Evolutionary conservation across 2,797 vertebrate genomes (phyloP).

Genomic region (Siniperca undulata): DNA sequence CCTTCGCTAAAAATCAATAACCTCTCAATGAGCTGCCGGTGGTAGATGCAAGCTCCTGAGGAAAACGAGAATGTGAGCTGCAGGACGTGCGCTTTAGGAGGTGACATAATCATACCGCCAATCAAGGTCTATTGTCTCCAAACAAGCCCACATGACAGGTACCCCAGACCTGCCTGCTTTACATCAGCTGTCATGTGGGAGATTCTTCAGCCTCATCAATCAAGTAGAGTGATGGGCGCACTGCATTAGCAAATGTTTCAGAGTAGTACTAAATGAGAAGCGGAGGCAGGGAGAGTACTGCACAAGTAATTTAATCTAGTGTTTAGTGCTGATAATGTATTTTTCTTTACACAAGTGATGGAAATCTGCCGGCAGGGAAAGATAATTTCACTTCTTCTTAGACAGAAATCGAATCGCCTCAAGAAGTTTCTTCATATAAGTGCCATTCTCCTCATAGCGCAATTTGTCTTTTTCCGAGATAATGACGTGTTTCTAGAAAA

Average conservation of each 20-base stretch:
- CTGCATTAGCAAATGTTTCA: conserved; percentile 62
- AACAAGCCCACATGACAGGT: conserved; percentile 38
- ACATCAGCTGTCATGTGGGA: conserved; percentile 53
- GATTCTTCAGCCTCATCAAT: conserved; percentile 67
- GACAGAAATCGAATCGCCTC: conserved; percentile 23
- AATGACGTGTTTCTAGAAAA: conserved; percentile 27
- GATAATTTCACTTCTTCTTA: conserved; percentile 29
- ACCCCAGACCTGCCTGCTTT: conserved; percentile 44
- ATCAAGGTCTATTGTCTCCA: conserved; percentile 38
- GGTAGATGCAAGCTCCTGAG: conserved; percentile 30
- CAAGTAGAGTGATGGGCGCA: conserved; percentile 55
- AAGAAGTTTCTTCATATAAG: conserved; percentile 1
- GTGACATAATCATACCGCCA: conserved; percentile 43
- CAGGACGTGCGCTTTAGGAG: conserved; percentile 40
- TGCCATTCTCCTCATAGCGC: not conserved
- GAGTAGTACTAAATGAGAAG: conserved; percentile 52
- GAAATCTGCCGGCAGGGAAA: conserved; percentile 28
- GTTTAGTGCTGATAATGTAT: conserved; percentile 52
- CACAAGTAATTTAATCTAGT: conserved; percentile 41
- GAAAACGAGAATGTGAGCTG: conserved; percentile 39
- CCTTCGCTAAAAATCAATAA: conserved; percentile 67
- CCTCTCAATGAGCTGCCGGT: conserved; percentile 56
- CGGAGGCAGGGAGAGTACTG: conserved; percentile 7
- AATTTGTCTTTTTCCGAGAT: conserved; percentile 43
- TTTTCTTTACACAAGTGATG: conserved; percentile 44